A percentile compares a stretch with the other conserved stretches of the same genome.
Evolutionary conservation across 2,797 vertebrate genomes (phyloP).

Genomic region (Sebastes hopkinsi): DNA sequence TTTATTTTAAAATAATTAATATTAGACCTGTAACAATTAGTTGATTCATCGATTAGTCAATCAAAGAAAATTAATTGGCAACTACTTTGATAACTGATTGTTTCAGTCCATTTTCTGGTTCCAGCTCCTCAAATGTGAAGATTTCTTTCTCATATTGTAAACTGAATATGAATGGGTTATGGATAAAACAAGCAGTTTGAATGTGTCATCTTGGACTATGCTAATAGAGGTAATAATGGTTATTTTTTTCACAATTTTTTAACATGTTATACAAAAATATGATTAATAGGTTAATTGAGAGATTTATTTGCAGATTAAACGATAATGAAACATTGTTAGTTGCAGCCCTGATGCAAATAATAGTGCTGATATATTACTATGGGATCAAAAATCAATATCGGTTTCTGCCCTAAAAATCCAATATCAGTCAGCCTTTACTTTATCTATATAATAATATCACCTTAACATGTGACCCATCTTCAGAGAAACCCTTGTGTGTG

Average conservation of each 20-base stretch:
- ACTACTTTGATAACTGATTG: not conserved
- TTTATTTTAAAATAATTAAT: not conserved
- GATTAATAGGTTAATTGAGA: not conserved
- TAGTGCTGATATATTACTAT: not conserved
- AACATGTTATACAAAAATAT: not conserved
- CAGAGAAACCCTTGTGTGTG: not conserved
- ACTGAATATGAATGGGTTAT: not conserved
- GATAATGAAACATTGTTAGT: not conserved
- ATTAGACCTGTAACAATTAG: not conserved
- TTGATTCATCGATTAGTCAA: not conserved
- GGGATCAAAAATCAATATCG: not conserved
- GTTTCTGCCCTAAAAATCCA: not conserved
- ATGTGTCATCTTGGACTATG: not conserved
- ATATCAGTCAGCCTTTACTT: not conserved
- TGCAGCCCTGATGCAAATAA: not conserved
- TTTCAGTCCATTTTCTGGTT: not conserved
- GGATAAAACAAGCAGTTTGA: not conserved
- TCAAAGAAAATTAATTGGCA: not conserved
- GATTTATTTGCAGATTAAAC: rapidly evolving
- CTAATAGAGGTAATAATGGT: not conserved
- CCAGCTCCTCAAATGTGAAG: not conserved
- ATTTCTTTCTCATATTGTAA: not conserved
- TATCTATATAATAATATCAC: not conserved
- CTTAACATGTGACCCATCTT: not conserved
- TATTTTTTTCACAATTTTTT: not conserved